phyloP scores from a whole-genome alignment of 2,888 invertebrate genomes.

The Dichetophora obliterata region DNA sequence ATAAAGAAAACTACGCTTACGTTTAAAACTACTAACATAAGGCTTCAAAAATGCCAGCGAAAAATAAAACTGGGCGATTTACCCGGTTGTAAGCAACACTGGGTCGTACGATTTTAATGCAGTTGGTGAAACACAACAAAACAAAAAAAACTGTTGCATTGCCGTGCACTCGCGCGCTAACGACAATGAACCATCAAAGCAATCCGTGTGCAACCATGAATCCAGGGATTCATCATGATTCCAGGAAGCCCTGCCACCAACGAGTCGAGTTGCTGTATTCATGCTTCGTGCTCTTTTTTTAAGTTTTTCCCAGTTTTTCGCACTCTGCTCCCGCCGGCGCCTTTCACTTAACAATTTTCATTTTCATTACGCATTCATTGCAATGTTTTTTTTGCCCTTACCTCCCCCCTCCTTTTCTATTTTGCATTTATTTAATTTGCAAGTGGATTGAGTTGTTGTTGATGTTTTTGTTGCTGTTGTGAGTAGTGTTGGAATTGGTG shows the following conservation, averaged over 20 bases:
- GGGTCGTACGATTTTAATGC: neutral
- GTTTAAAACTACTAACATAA: neutral
- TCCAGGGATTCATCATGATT: too few species aligned
- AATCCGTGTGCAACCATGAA: neutral
- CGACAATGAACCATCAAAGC: constrained; percentile 45
- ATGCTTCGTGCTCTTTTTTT: neutral
- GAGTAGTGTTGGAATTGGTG: constrained; percentile 18
- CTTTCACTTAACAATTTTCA: neutral
- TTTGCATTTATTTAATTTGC: constrained; percentile 31
- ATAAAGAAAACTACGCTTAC: neutral
- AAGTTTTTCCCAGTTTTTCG: neutral
- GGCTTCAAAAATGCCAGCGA: neutral
- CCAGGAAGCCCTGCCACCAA: too few species aligned
- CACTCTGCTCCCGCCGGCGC: neutral
- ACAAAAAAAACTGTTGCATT: constrained; percentile 23
- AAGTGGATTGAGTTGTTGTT: neutral
- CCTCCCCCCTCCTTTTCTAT: neutral
- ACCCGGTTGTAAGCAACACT: neutral
- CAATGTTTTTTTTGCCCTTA: neutral
- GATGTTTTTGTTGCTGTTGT: neutral
- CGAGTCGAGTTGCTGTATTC: neutral
- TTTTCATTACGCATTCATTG: constrained; percentile 31
- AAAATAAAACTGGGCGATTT: neutral
- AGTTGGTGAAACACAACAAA: neutral
- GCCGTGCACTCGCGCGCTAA: constrained; percentile 36